Conservation (phyloP, 2,888 invertebrate genomes). For the Cerceris rybyensis region DNA sequence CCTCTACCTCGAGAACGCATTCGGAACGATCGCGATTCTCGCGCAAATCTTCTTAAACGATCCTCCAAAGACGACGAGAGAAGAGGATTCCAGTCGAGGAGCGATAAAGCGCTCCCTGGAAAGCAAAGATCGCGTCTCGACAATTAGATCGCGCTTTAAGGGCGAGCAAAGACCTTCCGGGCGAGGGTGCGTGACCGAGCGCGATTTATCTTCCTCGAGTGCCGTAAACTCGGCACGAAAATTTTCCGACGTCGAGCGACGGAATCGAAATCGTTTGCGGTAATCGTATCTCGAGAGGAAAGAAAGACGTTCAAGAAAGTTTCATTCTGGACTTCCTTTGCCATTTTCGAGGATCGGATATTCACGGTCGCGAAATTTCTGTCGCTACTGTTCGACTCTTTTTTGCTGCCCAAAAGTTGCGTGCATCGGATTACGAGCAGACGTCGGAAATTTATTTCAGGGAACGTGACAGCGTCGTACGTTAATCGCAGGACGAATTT, state of each 20-base stretch:
- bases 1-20: no score
- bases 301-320: background rate
- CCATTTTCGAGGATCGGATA: no score
- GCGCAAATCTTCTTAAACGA: no score
- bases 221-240: background rate
- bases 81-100: no score
- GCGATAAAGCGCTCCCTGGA: background rate
- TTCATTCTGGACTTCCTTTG: no score
- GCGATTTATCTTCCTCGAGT: background rate
- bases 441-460: slow-evolving; percentile 4
- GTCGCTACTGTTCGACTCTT: no score
- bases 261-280: background rate
- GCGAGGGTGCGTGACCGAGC: background rate
- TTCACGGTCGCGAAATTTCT: no score
- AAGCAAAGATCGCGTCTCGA: background rate
- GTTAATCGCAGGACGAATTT: slow-evolving; percentile 46
- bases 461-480: slow-evolving; percentile 40
- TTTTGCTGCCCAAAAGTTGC: background rate
- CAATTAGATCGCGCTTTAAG: slow-evolving; percentile 1
- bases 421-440: background rate
- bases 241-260: background rate
- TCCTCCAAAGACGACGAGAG: no score
- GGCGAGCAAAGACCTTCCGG: background rate
- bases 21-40: no score
- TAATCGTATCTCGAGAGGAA: background rate